Conservation (phyloP, 2,888 invertebrate species). For the Adelognathus sp. region DNA sequence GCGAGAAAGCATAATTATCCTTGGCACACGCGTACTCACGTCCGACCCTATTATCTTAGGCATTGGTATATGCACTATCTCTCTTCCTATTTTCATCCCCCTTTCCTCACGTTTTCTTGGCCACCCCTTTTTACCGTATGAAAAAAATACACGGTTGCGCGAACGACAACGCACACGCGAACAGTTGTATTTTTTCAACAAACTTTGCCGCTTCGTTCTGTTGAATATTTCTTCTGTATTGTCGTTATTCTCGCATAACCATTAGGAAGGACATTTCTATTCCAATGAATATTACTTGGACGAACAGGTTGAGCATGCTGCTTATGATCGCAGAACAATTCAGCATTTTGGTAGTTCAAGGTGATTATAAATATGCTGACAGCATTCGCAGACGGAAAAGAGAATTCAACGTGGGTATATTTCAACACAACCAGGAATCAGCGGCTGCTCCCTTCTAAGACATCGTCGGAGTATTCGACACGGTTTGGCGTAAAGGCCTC, state of each 20-base stretch:
- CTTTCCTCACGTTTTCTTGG: conserved; percentile 15
- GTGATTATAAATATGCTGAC: no score
- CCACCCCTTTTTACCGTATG: conserved; percentile 2
- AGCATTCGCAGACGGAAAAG: no score
- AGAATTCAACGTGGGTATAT: no score
- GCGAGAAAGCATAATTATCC: conserved; percentile 68
- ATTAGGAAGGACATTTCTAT: background rate
- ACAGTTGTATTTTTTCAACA: background rate
- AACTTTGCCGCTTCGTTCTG: background rate
- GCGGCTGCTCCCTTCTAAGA: no score
- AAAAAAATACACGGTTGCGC: conserved; percentile 30
- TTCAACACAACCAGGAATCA: no score
- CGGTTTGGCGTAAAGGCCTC: no score
- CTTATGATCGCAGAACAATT: no score
- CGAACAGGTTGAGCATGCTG: no score
- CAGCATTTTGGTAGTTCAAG: no score
- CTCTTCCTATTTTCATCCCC: background rate
- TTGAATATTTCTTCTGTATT: background rate
- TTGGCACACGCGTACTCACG: conserved; percentile 63
- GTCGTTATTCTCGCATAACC: background rate
- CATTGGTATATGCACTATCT: conserved; percentile 31
- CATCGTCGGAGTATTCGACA: no score
- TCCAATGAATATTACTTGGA: background rate
- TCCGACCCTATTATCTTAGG: conserved; percentile 63
- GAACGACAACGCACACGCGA: conserved; percentile 41